A percentile compares a stretch with the other conserved stretches of the same genome.
These are phyloP conservation scores for Leptoteleia sp. DNA, from an alignment of 1,140 invertebrate genomes.

Conservation along the genomic window DNA sequence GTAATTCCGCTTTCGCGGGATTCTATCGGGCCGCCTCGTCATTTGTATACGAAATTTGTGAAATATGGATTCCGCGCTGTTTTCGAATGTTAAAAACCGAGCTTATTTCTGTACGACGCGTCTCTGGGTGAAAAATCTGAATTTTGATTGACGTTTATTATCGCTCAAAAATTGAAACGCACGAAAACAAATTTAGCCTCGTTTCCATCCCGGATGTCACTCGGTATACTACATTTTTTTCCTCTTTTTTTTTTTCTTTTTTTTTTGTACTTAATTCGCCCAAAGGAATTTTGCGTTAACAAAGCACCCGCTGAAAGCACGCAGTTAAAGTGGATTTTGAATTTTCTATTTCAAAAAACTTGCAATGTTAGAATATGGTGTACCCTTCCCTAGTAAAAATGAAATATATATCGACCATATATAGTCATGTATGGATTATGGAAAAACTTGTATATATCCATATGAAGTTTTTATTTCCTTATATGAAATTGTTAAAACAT, in stretches of 20 bases:
- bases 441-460: too few relatives aligned
- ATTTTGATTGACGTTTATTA: constrained; percentile 28
- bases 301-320: too few relatives aligned
- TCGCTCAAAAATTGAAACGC: neutral
- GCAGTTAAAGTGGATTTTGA: too few relatives aligned
- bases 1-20: constrained; percentile 19
- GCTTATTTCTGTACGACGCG: too few relatives aligned
- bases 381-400: too few relatives aligned
- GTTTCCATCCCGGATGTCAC: neutral
- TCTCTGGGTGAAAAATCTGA: constrained; percentile 8
- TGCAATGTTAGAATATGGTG: too few relatives aligned
- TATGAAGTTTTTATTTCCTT: too few relatives aligned
- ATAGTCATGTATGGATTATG: too few relatives aligned
- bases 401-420: too few relatives aligned
- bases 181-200: constrained; percentile 4
- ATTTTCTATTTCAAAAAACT: too few relatives aligned
- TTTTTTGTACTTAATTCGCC: constrained; percentile 1
- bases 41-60: constrained; percentile 14
- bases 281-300: neutral
- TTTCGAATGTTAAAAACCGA: neutral
- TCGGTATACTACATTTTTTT: neutral
- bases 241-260: too few relatives aligned
- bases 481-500: too few relatives aligned
- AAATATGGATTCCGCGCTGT: constrained; percentile 11
- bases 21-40: constrained; percentile 10